Evolutionary conservation across 2,797 vertebrate species (phyloP), one percentile per base, ranked within the genome.

Genomic region (Diplodus puntazzo): DNA sequence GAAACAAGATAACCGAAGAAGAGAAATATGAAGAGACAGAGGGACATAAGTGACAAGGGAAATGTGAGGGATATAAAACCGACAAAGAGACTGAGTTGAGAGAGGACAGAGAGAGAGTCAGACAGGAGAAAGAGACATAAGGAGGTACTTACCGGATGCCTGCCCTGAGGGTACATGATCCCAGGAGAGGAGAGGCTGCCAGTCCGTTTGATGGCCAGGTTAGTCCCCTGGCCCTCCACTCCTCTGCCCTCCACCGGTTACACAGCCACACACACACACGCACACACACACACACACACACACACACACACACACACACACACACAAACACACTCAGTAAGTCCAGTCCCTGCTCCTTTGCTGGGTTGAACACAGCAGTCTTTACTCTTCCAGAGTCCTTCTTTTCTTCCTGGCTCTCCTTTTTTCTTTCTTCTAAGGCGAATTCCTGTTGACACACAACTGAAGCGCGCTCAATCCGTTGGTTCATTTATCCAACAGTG

Each of bases 141-240:
- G 84, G 84, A 86, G 79, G 79, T 80, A 83, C 96, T 96, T 93
- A 97, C 97, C 95, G 96, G 95, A 94, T 97, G 97, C 92, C 97
- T 96, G 79, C 97, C 97, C 95, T 98, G 97, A 68, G 97, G 96
- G 94, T 96, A 97, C 97, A 98, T 97, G 94, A 94, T 97, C 96
- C 92, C 87, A 87, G 91, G 92, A 94, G 93, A 93, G 89, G 92
- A 92, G 87, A 90, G 80, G 89, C 90, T 92, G 82, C 85, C 91
- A 90, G 92, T 93, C 90, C 89, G 88, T 93, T 91, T 95, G 93
- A 94, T 90, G 90, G 93, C 90, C 93, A 93, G 93, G 84, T 88
- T 87, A 83, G 89, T 93, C 85, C 91, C 93, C 93, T 94, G 91
- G 91, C 89, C 94, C 95, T 92, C 91, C 89, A 89, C 90, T 93